Evolutionary conservation across 2,888 invertebrate genomes (phyloP).

Genomic region (Willowsia nigromaculata): DNA sequence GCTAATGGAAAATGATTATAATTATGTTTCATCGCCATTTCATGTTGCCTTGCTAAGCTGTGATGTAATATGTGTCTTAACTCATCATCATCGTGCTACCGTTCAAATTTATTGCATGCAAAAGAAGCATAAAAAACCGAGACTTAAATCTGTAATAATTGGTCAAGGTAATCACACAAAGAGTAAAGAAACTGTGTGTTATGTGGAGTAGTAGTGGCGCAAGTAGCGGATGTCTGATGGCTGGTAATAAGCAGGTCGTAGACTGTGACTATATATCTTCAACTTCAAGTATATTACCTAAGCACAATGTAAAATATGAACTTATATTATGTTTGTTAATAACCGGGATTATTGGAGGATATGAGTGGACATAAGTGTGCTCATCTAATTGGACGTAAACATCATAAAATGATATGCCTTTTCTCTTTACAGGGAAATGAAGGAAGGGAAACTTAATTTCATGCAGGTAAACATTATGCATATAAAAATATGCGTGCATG

Average conservation of each 20-base stretch:
- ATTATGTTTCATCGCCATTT: conserved; percentile 51
- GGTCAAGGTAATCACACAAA: conserved; percentile 51
- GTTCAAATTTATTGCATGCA: conserved; percentile 60
- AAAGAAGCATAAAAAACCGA: neutral
- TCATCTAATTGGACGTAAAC: conserved; percentile 37
- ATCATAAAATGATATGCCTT: neutral
- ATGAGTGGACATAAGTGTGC: conserved; percentile 41
- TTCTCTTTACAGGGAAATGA: neutral
- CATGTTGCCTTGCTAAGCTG: conserved; percentile 54
- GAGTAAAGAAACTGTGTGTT: neutral
- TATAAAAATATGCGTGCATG: neutral
- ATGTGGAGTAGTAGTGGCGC: conserved; percentile 20
- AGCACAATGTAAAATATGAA: neutral
- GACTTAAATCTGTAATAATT: conserved; percentile 52
- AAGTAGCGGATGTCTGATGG: conserved; percentile 49
- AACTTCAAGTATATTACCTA: neutral
- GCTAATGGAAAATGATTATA: conserved; percentile 68
- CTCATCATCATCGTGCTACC: conserved; percentile 14
- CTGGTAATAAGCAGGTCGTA: conserved; percentile 10
- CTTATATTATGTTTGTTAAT: neutral
- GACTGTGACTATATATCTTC: neutral
- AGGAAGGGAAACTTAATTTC: conserved; percentile 13
- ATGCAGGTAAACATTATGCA: neutral
- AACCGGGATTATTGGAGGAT: conserved; percentile 16
- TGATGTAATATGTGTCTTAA: conserved; percentile 55